These are phyloP conservation scores for Spodoptera exigua DNA, from an alignment of 2,888 invertebrate species.

Conservation along the genomic window DNA sequence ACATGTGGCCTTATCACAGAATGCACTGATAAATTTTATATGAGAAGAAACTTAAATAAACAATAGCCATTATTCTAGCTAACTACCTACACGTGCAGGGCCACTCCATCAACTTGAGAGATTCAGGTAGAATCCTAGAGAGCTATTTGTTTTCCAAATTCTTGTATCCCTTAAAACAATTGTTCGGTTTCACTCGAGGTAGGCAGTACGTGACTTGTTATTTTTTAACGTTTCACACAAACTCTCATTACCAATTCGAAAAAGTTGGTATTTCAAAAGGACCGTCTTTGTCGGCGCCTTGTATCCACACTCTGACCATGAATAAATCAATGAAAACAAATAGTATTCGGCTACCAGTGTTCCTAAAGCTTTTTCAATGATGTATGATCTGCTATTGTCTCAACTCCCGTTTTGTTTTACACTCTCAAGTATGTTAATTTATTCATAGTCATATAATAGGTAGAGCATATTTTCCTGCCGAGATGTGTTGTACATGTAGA, in stretches of 20 bases:
- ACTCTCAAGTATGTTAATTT: slow-evolving; percentile 84
- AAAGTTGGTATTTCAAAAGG: slow-evolving; percentile 79
- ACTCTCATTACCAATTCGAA: slow-evolving; percentile 86
- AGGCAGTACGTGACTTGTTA: slow-evolving; percentile 77
- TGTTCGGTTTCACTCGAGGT: slow-evolving; percentile 78
- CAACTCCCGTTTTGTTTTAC: slow-evolving; percentile 80
- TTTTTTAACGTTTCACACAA: slow-evolving; percentile 78
- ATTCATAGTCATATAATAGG: slow-evolving; percentile 83
- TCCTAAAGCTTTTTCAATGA: slow-evolving; percentile 82
- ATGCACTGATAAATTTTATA: slow-evolving; percentile 85
- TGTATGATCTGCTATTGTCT: slow-evolving; percentile 84
- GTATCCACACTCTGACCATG: slow-evolving; percentile 83
- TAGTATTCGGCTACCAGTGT: slow-evolving; percentile 88
- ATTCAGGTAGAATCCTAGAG: slow-evolving; percentile 40
- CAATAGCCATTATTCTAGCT: slow-evolving; percentile 72
- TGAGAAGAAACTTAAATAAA: slow-evolving; percentile 80
- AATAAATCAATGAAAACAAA: slow-evolving; percentile 89
- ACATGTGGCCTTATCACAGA: slow-evolving; percentile 85
- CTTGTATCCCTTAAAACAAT: slow-evolving; percentile 70
- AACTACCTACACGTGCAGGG: slow-evolving; percentile 46
- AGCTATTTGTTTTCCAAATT: slow-evolving; percentile 70
- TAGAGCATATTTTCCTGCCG: slow-evolving; percentile 86
- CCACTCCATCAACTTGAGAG: slow-evolving; percentile 27
- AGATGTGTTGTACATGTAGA: slow-evolving; percentile 84
- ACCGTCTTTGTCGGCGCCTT: slow-evolving; percentile 85